Percentiles rank a stretch among this genome's conserved stretches.
phyloP scores from a whole-genome alignment of 2,888 invertebrate genomes.

The Heliconius erato region DNA sequence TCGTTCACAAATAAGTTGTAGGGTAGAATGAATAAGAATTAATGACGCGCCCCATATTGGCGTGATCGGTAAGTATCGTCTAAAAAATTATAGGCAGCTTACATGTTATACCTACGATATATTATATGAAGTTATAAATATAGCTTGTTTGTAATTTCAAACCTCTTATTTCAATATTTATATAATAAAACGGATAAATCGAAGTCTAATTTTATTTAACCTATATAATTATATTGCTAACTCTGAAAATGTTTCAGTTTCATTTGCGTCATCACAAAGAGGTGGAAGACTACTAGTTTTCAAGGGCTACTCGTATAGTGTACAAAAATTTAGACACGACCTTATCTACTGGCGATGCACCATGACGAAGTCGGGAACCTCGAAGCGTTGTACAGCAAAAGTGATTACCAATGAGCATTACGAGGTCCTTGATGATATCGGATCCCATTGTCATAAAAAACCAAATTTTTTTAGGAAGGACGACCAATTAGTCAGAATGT shows the following conservation, averaged over 20 bases:
- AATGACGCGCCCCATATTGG: too few species aligned
- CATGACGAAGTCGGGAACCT: conserved; percentile 66
- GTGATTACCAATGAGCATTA: conserved; percentile 60
- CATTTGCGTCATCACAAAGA: conserved; percentile 68
- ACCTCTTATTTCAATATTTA: too few species aligned
- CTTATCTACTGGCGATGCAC: conserved; percentile 68
- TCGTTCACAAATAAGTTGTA: too few species aligned
- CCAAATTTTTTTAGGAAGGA: conserved; percentile 61
- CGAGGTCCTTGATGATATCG: conserved; percentile 58
- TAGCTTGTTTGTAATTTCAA: too few species aligned
- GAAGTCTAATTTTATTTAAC: too few species aligned
- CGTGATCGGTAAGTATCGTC: too few species aligned
- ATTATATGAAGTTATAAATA: too few species aligned
- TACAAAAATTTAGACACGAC: conserved; percentile 57
- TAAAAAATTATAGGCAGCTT: too few species aligned
- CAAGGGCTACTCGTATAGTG: conserved; percentile 67
- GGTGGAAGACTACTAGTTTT: conserved; percentile 67
- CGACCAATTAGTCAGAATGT: conserved; percentile 38
- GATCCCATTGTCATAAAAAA: conserved; percentile 63
- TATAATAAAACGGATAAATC: too few species aligned
- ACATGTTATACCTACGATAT: too few species aligned
- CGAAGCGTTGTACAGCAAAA: conserved; percentile 66
- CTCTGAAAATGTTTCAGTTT: conserved; percentile 51
- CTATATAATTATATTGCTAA: not conserved
- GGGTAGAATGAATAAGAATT: too few species aligned